phyloP scores from a whole-genome alignment of 2,888 invertebrate species.

The Harpalus rubripes region DNA sequence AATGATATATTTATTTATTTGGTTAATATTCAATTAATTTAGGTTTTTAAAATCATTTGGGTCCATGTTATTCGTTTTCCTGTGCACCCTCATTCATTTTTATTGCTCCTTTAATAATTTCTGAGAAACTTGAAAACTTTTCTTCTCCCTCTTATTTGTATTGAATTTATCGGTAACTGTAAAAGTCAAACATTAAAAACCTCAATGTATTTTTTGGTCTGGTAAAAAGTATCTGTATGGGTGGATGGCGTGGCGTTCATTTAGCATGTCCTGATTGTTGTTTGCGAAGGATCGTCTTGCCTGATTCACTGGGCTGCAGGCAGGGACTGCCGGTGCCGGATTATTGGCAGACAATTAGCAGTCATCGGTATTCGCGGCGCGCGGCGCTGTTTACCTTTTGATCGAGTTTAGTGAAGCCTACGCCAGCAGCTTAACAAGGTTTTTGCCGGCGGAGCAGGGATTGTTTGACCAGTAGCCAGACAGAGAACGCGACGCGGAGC shows the following conservation, averaged over 20 bases:
- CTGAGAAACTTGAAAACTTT: too few relatives aligned
- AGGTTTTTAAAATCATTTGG: too few relatives aligned
- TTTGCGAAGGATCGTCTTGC: conserved; percentile 76
- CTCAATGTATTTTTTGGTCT: too few relatives aligned
- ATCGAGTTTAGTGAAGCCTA: conserved; percentile 73
- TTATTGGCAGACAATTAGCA: conserved; percentile 77
- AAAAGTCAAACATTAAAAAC: too few relatives aligned
- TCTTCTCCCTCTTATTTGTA: too few relatives aligned
- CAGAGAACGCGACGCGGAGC: conserved; percentile 70
- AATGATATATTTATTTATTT: too few relatives aligned
- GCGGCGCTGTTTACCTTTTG: conserved; percentile 76
- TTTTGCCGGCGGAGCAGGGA: conserved; percentile 68
- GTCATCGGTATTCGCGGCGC: conserved; percentile 76
- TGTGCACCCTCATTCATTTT: too few relatives aligned
- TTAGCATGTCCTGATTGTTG: conserved; percentile 74
- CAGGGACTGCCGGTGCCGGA: conserved; percentile 72
- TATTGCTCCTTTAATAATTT: too few relatives aligned
- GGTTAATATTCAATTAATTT: too few relatives aligned
- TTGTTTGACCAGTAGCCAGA: conserved; percentile 54
- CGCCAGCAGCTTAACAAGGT: conserved; percentile 71
- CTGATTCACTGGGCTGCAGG: conserved; percentile 66
- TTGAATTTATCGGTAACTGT: too few relatives aligned
- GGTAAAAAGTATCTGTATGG: not conserved
- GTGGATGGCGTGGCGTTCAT: conserved; percentile 60
- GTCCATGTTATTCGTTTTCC: too few relatives aligned